Evolutionary conservation across 2,888 invertebrate species (phyloP).

Genomic region (Eugnorisma glareosa): DNA sequence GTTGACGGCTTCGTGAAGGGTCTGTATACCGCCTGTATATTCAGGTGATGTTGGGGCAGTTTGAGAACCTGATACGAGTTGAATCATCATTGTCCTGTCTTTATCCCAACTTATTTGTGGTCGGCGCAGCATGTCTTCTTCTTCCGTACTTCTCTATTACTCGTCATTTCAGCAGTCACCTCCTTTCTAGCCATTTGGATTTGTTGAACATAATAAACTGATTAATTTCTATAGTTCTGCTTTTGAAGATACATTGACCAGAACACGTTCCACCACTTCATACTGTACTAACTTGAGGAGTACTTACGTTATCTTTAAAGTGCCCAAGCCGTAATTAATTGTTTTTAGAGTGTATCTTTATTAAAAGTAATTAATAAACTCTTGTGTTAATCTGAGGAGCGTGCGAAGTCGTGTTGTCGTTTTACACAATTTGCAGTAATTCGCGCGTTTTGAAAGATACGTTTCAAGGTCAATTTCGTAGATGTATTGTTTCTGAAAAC

Average conservation of each 20-base stretch:
- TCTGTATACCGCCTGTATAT: too few relatives aligned
- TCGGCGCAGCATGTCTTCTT: too few relatives aligned
- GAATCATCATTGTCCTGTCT: too few relatives aligned
- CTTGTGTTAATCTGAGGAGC: constrained; percentile 1
- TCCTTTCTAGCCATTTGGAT: not conserved
- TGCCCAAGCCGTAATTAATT: constrained; percentile 23
- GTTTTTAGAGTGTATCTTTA: constrained; percentile 21
- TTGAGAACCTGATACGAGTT: too few relatives aligned
- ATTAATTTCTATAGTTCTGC: not conserved
- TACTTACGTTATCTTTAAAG: constrained; percentile 19
- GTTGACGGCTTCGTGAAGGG: too few relatives aligned
- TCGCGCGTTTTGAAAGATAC: not conserved
- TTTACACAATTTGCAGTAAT: constrained; percentile 14
- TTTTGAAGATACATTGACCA: not conserved
- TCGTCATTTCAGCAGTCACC: too few relatives aligned
- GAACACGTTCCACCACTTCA: not conserved
- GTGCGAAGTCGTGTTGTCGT: constrained; percentile 30
- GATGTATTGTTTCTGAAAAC: not conserved
- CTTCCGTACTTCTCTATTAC: too few relatives aligned
- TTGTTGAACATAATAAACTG: too few relatives aligned
- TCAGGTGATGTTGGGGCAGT: too few relatives aligned
- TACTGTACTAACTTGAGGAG: not conserved
- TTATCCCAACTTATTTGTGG: too few relatives aligned
- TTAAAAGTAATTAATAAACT: constrained; percentile 21
- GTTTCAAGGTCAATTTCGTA: not conserved